Conservation (phyloP, 2,797 vertebrate species). For the Novumbra hubbsi region DNA sequence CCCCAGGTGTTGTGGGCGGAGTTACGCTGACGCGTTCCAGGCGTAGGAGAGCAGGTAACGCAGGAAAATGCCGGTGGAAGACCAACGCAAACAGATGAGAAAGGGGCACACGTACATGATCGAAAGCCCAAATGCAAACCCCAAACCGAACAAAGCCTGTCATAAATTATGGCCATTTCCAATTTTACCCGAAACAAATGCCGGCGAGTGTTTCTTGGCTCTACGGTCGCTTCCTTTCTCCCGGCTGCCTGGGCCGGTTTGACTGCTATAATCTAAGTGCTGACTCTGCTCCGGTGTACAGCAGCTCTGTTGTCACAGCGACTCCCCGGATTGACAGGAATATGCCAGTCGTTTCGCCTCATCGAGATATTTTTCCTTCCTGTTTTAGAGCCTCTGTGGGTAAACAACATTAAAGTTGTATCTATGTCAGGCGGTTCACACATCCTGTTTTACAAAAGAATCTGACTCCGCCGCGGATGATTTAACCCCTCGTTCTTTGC, state of each 20-base stretch:
- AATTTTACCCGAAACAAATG: too few species aligned
- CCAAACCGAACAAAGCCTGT: too few species aligned
- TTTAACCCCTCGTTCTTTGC: background rate
- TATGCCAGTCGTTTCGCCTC: slow-evolving; percentile 42
- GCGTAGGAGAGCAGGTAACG: too few species aligned
- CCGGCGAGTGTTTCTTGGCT: too few species aligned
- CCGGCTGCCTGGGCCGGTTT: background rate
- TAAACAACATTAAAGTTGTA: slow-evolving; percentile 41
- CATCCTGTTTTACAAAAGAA: slow-evolving; percentile 19
- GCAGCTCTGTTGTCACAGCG: slow-evolving; percentile 49
- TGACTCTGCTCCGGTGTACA: slow-evolving; percentile 41
- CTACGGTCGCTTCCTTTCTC: slow-evolving; percentile 23
- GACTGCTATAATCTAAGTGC: slow-evolving; percentile 51
- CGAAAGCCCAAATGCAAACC: too few species aligned
- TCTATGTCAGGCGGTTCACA: slow-evolving; percentile 22
- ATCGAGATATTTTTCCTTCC: slow-evolving; percentile 51
- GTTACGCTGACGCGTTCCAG: too few species aligned
- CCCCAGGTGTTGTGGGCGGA: too few species aligned
- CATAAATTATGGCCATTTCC: too few species aligned
- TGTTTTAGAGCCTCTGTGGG: slow-evolving; percentile 53
- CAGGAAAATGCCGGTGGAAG: too few species aligned
- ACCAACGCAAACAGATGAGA: too few species aligned
- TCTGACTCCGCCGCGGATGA: background rate
- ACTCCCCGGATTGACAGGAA: slow-evolving; percentile 39
- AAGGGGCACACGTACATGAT: too few species aligned